These are phyloP conservation scores for Gadus macrocephalus DNA, from an alignment of 2,113 vertebrate genomes.

Conservation along the genomic window DNA sequence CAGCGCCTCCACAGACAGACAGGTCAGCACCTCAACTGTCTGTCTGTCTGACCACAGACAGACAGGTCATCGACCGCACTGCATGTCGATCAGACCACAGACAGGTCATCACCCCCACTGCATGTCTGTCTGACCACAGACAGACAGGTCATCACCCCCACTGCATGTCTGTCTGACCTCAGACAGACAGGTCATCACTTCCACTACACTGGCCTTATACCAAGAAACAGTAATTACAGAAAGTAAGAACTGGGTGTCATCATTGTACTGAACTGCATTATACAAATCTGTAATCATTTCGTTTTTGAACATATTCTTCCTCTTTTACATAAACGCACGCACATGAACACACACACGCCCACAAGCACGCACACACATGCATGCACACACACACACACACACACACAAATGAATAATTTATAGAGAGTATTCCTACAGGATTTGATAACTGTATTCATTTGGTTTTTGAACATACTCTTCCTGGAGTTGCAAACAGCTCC, in stretches of 20 bases:
- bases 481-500: constrained; percentile 84
- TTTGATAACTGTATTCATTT: not conserved
- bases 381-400: too few species aligned
- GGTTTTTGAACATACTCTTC: constrained; percentile 74
- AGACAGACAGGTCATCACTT: not conserved
- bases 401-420: too few species aligned
- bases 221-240: too few species aligned
- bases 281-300: not conserved
- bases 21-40: constrained; percentile 71
- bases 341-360: too few species aligned
- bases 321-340: too few species aligned
- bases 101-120: constrained; percentile 67
- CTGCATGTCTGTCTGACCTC: constrained; percentile 72
- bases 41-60: constrained; percentile 66
- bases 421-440: not conserved
- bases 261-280: not conserved
- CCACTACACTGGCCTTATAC: too few species aligned
- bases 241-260: too few species aligned
- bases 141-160: constrained; percentile 64
- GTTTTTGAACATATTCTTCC: too few species aligned
- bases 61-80: constrained; percentile 64
- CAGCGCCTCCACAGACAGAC: constrained; percentile 65
- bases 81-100: constrained; percentile 70
- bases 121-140: constrained; percentile 68
- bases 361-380: too few species aligned